These are phyloP conservation scores for Muscicapa striata DNA, from an alignment of 2,797 vertebrate species.

Conservation along the genomic window DNA sequence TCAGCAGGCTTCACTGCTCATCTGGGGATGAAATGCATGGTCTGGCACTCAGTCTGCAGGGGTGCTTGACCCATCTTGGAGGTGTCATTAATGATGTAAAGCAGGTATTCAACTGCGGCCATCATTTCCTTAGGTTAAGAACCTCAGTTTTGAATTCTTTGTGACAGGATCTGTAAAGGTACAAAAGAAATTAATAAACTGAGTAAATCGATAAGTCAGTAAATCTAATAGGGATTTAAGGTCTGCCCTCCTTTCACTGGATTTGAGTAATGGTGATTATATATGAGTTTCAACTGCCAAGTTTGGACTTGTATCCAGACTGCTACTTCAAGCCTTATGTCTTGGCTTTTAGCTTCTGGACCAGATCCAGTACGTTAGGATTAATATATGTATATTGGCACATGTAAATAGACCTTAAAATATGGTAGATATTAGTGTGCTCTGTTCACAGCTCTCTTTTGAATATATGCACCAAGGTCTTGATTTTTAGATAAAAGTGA, in stretches of 20 bases:
- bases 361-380: neutral
- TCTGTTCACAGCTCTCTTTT: neutral
- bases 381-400: conserved; percentile 8
- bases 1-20: neutral
- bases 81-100: neutral
- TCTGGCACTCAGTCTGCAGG: neutral
- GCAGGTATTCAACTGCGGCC: neutral
- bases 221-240: conserved; percentile 25
- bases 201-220: conserved; percentile 16
- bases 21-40: neutral
- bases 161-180: neutral
- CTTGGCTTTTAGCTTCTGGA: conserved; percentile 34
- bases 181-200: conserved; percentile 8
- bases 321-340: neutral
- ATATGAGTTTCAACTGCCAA: conserved; percentile 16
- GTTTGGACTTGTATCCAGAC: neutral
- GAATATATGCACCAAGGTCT: neutral
- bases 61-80: neutral
- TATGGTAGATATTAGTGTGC: neutral
- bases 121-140: neutral
- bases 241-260: neutral
- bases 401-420: conserved; percentile 34
- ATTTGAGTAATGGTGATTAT: conserved; percentile 16
- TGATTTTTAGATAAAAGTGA: neutral
- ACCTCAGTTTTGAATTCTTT: neutral